Evolutionary conservation across 2,888 invertebrate genomes (phyloP).

Genomic region (Heteromyza rotundicornis): DNA sequence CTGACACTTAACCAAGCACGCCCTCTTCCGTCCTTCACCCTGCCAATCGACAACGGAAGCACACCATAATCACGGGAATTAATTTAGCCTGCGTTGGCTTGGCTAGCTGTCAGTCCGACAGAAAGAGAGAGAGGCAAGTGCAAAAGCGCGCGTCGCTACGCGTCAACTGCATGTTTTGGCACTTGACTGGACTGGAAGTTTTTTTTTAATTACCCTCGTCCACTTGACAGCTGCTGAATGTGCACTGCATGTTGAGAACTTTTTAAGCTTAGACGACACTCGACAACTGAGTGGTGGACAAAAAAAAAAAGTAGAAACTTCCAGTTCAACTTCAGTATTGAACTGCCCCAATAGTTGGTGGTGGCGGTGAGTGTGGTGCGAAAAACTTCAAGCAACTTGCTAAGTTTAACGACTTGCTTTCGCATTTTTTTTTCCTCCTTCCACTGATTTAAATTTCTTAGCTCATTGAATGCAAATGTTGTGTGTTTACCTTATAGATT

Average conservation of each 20-base stretch:
- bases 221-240: not conserved
- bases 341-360: no score
- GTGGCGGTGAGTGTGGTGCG: no score
- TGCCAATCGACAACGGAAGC: not conserved
- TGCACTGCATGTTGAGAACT: no score
- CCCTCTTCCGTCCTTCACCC: no score
- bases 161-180: conserved; percentile 1
- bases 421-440: not conserved
- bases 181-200: not conserved
- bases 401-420: conserved; percentile 1
- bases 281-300: no score
- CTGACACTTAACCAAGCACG: conserved; percentile 1
- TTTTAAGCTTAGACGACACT: no score
- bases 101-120: not conserved
- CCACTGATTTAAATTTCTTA: not conserved
- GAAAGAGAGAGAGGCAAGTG: no score
- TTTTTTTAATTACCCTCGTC: not conserved
- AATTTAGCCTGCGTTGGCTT: not conserved
- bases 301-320: no score
- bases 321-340: no score
- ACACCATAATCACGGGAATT: not conserved
- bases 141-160: not conserved
- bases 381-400: no score
- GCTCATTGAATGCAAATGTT: conserved; percentile 7
- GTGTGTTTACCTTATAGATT: conserved; percentile 4